Base-by-base conservation (phyloP, 2,797 vertebrate species). In the Darevskia mixta region DNA sequence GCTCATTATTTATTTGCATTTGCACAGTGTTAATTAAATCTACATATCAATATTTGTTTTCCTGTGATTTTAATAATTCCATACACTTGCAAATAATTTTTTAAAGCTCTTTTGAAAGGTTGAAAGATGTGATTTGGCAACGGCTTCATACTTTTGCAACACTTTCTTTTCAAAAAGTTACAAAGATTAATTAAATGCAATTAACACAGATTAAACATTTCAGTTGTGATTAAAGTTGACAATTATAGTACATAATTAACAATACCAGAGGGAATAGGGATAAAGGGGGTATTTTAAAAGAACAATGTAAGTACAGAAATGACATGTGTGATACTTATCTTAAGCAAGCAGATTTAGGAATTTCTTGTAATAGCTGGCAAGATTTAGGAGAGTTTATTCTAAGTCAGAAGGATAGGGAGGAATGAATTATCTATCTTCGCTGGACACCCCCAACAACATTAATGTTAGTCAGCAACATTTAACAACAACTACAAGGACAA, bases 171-270 rank as follows among this genome's bases (percentile, higher is more conserved):
- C 45, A 61, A 20, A 85, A 80, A 85, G 55, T 64, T 85, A 20
- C 45, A 88, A 64, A 86, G 20, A 80, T 73, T 73, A 85, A 85
- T 88, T 80, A 75, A 80, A 85, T 27, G 3, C 75, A 73, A 85
- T 88, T 80, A 79, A 79, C 23, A 66, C 18, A 29, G 69, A 85
- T 88, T 75, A 85, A 80, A 72, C 43, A 72, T 85, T 72, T 73
- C 23, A 80, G 23, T 72, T 85, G 71, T 82, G 72, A 87, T 82
- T 87, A 66, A 66, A 79, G 41, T 35, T 88, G 82, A 66, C 55
- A 64, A 66, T 88, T 85, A 84, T 29, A 66, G 9, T 64, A 72
- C 45, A 55, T 45, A 75, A 73, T 72, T 58, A 85, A 78, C 17
- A 58, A 72, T 79, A 83, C 27, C 49, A 73, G 38, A 73, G 41